These are phyloP conservation scores for Carabus problematicus DNA, from an alignment of 2,888 invertebrate species.

Conservation along the genomic window DNA sequence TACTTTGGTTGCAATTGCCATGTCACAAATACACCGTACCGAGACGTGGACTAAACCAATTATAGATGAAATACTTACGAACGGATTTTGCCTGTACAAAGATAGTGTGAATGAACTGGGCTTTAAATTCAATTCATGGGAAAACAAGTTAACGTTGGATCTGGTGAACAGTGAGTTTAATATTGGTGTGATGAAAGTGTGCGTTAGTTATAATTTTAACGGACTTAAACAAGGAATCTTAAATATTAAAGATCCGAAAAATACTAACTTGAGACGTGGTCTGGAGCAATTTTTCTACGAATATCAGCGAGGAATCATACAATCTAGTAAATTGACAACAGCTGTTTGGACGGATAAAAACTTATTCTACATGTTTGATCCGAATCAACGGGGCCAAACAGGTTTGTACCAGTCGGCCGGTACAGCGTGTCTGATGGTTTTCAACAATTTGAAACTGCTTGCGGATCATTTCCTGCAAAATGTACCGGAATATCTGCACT, in stretches of 20 bases:
- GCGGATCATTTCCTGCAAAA: constrained; percentile 64
- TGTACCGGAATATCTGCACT: constrained; percentile 57
- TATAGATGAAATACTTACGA: constrained; percentile 62
- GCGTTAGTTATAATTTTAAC: constrained; percentile 58
- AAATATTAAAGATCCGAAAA: constrained; percentile 57
- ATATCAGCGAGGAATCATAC: constrained; percentile 65
- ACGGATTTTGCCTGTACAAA: constrained; percentile 62
- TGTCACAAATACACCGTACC: constrained; percentile 66
- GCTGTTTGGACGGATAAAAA: constrained; percentile 67
- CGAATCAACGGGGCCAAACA: constrained; percentile 58
- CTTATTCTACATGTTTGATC: constrained; percentile 68
- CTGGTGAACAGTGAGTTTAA: constrained; percentile 58
- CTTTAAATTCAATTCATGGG: constrained; percentile 64
- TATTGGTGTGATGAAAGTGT: constrained; percentile 59
- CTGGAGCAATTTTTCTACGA: constrained; percentile 66
- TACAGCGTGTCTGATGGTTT: constrained; percentile 63
- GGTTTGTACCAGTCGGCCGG: constrained; percentile 62
- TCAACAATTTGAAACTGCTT: constrained; percentile 62
- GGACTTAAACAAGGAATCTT: constrained; percentile 58
- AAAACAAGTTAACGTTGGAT: constrained; percentile 61
- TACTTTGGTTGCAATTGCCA: constrained; percentile 65
- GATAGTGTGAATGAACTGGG: constrained; percentile 63
- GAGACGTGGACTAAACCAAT: constrained; percentile 68
- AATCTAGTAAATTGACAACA: constrained; percentile 57
- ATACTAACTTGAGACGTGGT: constrained; percentile 52